phyloP scores from a whole-genome alignment of 2,113 vertebrate genomes.

The Rhabdornis inornatus region DNA sequence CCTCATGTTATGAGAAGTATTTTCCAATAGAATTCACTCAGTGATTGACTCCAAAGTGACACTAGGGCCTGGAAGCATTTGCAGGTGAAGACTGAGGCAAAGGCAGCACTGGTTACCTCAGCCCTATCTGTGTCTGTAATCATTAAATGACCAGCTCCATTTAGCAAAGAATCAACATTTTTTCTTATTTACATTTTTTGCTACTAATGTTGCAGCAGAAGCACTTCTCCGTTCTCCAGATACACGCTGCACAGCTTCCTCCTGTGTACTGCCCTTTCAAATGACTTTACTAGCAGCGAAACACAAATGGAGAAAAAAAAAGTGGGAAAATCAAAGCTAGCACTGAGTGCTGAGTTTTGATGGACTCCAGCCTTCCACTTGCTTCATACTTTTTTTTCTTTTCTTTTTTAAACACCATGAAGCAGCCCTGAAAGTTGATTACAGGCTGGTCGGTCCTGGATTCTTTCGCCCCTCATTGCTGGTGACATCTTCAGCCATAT shows the following conservation, averaged over 20 bases:
- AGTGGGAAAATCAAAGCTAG: background rate
- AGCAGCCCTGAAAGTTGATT: background rate
- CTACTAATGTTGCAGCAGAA: background rate
- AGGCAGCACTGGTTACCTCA: background rate
- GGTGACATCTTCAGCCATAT: background rate
- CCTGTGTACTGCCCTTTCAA: background rate
- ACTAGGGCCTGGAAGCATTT: background rate
- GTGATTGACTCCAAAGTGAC: background rate
- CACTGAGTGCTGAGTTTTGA: background rate
- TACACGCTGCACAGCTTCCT: background rate
- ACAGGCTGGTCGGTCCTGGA: background rate
- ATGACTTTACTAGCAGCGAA: background rate
- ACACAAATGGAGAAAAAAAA: too few species aligned
- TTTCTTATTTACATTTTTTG: background rate
- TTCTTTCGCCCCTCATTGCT: background rate
- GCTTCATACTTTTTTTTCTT: background rate
- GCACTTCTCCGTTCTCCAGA: background rate
- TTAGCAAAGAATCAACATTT: background rate
- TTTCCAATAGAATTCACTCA: background rate
- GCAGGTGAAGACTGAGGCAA: background rate
- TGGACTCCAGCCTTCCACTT: background rate
- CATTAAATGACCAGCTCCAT: background rate
- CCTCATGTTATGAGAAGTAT: background rate
- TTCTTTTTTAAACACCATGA: background rate
- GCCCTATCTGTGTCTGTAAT: background rate